Percentiles rank a stretch among this genome's conserved stretches.
These are phyloP conservation scores for Alethe diademata DNA, from an alignment of 2,113 vertebrate genomes.

Conservation along the genomic window DNA sequence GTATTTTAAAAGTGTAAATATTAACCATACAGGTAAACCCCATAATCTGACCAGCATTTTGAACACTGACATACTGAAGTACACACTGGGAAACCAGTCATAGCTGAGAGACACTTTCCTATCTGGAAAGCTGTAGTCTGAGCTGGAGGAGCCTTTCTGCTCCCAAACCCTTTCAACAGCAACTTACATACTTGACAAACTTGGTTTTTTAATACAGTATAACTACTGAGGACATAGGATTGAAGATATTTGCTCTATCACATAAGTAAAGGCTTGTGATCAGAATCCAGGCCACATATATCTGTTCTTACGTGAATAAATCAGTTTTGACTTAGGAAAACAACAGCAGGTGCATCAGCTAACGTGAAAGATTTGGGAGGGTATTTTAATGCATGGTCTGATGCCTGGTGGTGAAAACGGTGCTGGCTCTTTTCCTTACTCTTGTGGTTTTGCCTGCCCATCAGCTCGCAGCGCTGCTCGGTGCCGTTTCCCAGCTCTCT, in stretches of 20 bases:
- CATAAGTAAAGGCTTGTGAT: background rate
- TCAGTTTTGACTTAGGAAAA: background rate
- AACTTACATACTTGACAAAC: background rate
- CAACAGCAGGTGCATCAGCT: background rate
- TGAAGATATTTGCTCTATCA: background rate
- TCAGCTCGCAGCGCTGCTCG: fast-evolving
- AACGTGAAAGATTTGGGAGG: fast-evolving
- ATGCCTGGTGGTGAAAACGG: background rate
- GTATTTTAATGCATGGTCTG: background rate
- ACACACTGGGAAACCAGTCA: background rate
- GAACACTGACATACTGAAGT: background rate
- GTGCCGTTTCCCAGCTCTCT: background rate
- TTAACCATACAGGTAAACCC: constrained; percentile 32
- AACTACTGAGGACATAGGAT: background rate
- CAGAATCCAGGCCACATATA: background rate
- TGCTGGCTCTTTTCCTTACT: background rate
- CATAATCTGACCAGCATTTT: background rate
- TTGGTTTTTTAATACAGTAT: background rate
- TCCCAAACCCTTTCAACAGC: background rate
- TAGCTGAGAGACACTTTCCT: background rate
- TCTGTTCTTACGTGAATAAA: background rate
- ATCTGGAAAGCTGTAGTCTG: background rate
- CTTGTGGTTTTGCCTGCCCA: background rate
- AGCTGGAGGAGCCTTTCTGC: background rate
- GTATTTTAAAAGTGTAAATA: constrained; percentile 25